Evolutionary conservation across 2,797 vertebrate species (phyloP), one percentile per base, ranked within the genome.

Genomic region (Esox lucius): DNA sequence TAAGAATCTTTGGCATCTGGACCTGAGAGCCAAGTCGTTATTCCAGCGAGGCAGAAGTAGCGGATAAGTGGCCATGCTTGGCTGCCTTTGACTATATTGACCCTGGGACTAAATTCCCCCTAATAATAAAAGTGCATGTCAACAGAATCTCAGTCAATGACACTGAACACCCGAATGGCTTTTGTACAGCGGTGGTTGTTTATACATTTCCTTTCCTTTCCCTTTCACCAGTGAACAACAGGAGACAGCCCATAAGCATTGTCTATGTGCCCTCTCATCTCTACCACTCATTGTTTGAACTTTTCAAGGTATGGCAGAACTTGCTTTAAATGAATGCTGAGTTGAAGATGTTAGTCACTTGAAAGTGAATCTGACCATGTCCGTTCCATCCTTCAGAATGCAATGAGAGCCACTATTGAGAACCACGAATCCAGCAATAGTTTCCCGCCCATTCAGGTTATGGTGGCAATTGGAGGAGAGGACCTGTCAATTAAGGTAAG

Each of bases 201-300:
- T 51, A 17, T n/a, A 51, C 2, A 13, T 74, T 3, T 64, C 51
- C 28, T 71, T n/a, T n/a, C n/a, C 24, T 17, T 22, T 5, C 62
- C 13, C 65, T 75, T 73, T 70, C 35, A 72, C 9, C 90, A 98
- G 96, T 88, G 0, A 89, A 93, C 83, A 90, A 84, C 24, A 75
- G 87, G 33, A 91, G 84, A 64, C 93, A 94, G 77, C 91, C 95
- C 0, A 91, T 96, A 35, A 93, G 86, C 88, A 97, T 98, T 19
- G 96, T 96, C 9, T 98, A 98, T 8, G 96, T 98, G 33, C 97
- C 97, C 12, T 98, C 97, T 22, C 97, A 98, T 80, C 95, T 98
- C 35, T 98, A 98, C 80, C 97, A 98, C 91, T 97, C 98, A 95
- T 94, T 98, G 80, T 98, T 98, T 66, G 97, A 98, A 88, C 95